Base-by-base conservation (phyloP, 2,888 invertebrate species). In the Carabus problematicus region DNA sequence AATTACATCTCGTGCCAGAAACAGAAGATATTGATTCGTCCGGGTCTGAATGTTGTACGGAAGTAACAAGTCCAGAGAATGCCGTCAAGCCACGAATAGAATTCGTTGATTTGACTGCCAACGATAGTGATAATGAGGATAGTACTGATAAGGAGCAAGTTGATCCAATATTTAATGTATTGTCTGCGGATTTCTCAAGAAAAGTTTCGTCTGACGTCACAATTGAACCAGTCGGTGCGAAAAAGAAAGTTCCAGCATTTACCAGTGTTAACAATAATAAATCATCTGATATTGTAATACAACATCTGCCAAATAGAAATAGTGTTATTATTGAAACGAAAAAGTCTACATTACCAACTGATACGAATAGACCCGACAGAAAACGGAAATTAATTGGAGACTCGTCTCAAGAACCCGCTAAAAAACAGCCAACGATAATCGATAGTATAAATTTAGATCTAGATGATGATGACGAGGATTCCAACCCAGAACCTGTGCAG, bases 381-480 rank as follows among this genome's bases (percentile, higher is more conserved):
- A 67, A 67, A 67, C 67, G 67, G 11, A 60, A 67, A 67, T 60
- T 60, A 4, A 3, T 47, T 8, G 8, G 18, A n/a, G 43, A 52
- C 18, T 14, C 29, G 16, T 0, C 42, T 14, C 49, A 58, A 54
- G 64, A 55, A 14, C 55, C 42, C 8, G 11, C 19, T n/a, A 45
- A 56, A 16, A 64, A 55, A 9, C 19, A 67, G 81, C 82, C 43
- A 81, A 82, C 62, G 81, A 77, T 62, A 81, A 78, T 49, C 80
- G 82, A 3, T 81, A 82, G 70, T 76, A 82, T 68, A 80, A 82
- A 62, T 82, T 82, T 52, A 77, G 78, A 62, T 55, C 63, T 58
- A 8, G 71, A 70, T 66, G 69, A 70, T 43, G 49, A 66, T 39
- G 59, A 63, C 14, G 54, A 55, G 11, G 42, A 59, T 70, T 42